Evolutionary conservation across 2,113 vertebrate species (phyloP).

Genomic region (Felis chaus): DNA sequence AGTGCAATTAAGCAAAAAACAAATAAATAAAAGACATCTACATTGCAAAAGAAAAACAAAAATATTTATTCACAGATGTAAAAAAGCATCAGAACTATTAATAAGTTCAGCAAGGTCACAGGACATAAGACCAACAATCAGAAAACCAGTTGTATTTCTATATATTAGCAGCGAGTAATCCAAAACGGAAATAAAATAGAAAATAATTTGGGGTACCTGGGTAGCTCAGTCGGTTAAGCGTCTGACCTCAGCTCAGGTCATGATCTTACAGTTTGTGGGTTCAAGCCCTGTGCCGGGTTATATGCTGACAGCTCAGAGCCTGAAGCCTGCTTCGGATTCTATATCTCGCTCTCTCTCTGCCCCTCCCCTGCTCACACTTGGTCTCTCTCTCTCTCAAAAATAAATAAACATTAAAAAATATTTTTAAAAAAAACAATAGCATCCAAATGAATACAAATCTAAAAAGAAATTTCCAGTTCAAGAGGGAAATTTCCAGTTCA

Average conservation of each 20-base stretch:
- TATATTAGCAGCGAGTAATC: background rate
- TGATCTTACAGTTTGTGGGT: too few species aligned
- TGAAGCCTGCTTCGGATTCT: too few species aligned
- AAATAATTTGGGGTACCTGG: background rate
- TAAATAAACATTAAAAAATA: too few species aligned
- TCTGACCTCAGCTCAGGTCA: too few species aligned
- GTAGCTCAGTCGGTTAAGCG: too few species aligned
- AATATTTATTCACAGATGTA: background rate
- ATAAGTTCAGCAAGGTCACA: background rate
- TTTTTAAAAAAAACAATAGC: background rate
- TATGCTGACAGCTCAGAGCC: too few species aligned
- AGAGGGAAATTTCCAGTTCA: background rate
- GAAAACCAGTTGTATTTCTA: background rate
- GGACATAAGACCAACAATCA: background rate
- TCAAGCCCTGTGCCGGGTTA: too few species aligned
- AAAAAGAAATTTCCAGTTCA: background rate
- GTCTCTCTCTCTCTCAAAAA: too few species aligned
- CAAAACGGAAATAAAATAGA: background rate
- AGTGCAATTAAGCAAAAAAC: background rate
- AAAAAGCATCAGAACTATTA: background rate
- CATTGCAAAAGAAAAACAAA: background rate
- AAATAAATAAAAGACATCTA: background rate
- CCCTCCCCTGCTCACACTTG: too few species aligned
- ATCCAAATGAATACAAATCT: constrained; percentile 21
- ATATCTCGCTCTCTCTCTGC: too few species aligned